Percentiles rank a stretch among this genome's conserved stretches.
Conservation (phyloP, 2,888 invertebrate genomes). For the Caprella mutica region DNA sequence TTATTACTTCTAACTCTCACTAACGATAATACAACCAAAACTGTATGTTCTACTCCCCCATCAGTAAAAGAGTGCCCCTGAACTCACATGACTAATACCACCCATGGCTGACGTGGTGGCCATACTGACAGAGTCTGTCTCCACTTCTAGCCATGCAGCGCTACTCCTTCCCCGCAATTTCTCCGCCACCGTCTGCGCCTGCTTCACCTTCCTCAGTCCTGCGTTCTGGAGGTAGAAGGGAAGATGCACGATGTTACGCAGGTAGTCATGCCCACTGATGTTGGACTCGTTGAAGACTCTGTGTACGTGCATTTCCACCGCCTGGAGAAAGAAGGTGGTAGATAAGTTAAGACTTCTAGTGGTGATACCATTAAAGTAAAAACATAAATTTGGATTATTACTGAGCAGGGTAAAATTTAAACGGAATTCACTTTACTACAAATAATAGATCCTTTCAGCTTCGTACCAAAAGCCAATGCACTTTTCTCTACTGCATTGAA, state of each 20-base stretch:
- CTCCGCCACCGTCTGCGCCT: constrained; percentile 61
- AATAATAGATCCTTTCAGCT: too few species aligned
- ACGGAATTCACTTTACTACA: too few species aligned
- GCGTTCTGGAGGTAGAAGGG: constrained; percentile 98
- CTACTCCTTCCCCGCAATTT: constrained; percentile 17
- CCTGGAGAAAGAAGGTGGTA: too few species aligned
- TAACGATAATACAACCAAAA: not conserved
- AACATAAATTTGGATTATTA: too few species aligned
- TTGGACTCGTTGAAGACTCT: constrained; percentile 78
- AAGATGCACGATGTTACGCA: constrained; percentile 82
- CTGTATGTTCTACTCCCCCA: too few species aligned
- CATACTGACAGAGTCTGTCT: constrained; percentile 33
- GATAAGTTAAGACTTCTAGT: too few species aligned
- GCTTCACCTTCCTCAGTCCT: constrained; percentile 74
- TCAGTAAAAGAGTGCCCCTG: too few species aligned
- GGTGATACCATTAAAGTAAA: too few species aligned
- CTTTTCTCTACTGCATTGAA: not conserved
- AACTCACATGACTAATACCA: constrained; percentile 31
- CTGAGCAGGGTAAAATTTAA: too few species aligned
- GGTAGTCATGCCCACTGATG: constrained; percentile 69
- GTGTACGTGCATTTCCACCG: constrained; percentile 77
- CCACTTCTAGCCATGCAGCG: constrained; percentile 29
- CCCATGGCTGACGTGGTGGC: constrained; percentile 33
- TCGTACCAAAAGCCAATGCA: too few species aligned
- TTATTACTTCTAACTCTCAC: not conserved